Conservation (phyloP, 2,797 vertebrate genomes). For the Sebastes umbrosus region DNA sequence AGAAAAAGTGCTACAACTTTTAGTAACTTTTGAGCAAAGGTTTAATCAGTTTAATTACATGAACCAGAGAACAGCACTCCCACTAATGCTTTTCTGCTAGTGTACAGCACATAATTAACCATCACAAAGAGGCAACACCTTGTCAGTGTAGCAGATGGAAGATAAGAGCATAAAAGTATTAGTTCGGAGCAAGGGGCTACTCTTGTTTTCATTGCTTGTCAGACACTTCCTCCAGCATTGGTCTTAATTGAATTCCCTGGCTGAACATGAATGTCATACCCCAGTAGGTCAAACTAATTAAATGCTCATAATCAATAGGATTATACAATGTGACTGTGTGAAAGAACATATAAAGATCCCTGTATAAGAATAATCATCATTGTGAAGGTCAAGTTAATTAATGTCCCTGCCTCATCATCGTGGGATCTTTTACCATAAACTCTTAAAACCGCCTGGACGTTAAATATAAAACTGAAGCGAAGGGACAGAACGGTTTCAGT, state of each 20-base stretch:
- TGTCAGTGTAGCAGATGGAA: slow-evolving; percentile 55
- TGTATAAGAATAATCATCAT: neutral
- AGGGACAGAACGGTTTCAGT: neutral
- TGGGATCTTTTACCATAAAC: slow-evolving; percentile 10
- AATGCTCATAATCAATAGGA: slow-evolving; percentile 39
- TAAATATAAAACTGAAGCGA: slow-evolving; percentile 7
- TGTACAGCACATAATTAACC: slow-evolving; percentile 48
- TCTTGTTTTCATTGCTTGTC: slow-evolving; percentile 19
- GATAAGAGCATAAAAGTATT: slow-evolving; percentile 45
- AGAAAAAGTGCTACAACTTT: neutral
- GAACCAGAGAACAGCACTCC: slow-evolving; percentile 3
- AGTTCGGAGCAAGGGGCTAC: slow-evolving; percentile 4
- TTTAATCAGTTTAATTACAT: slow-evolving; percentile 19
- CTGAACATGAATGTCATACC: slow-evolving; percentile 28
- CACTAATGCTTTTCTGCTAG: slow-evolving; percentile 32
- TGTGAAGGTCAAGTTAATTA: slow-evolving; percentile 46
- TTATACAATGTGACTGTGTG: neutral
- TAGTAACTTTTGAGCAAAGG: slow-evolving; percentile 1
- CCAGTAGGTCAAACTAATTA: slow-evolving; percentile 62
- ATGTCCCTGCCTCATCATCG: neutral
- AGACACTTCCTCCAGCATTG: slow-evolving; percentile 2
- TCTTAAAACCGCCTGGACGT: neutral
- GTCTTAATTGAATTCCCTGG: slow-evolving; percentile 36
- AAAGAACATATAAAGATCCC: neutral
- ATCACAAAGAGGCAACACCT: slow-evolving; percentile 32